These are phyloP conservation scores for Drosophila stalkeri DNA, from an alignment of 2,888 invertebrate genomes.

Conservation along the genomic window DNA sequence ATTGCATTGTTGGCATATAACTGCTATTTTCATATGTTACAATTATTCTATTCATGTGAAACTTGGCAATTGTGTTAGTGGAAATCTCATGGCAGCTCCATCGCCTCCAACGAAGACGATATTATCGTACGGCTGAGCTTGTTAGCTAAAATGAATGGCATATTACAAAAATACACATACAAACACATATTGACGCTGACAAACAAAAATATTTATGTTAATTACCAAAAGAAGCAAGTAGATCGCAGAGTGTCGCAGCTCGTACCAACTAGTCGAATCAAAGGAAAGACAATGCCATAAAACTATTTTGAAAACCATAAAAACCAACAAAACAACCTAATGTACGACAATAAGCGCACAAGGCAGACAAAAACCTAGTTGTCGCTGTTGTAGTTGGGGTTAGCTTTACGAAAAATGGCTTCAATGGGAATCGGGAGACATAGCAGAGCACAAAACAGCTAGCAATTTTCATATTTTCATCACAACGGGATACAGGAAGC, in stretches of 20 bases:
- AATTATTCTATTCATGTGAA: conserved; percentile 21
- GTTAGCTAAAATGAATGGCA: conserved; percentile 8
- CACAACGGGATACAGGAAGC: conserved; percentile 46
- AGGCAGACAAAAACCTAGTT: conserved; percentile 42
- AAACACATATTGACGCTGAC: neutral
- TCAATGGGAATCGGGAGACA: conserved; percentile 13
- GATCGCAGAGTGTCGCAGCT: conserved; percentile 13
- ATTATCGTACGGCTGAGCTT: conserved; percentile 1
- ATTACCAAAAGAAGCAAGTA: conserved; percentile 48
- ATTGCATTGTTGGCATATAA: neutral
- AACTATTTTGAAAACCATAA: conserved; percentile 58
- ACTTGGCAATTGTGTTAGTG: conserved; percentile 3
- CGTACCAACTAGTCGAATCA: conserved; percentile 38
- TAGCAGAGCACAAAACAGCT: conserved; percentile 33
- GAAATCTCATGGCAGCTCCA: conserved; percentile 7
- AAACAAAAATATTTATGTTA: conserved; percentile 45
- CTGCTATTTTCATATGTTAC: neutral
- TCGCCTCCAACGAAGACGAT: neutral
- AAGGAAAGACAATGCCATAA: conserved; percentile 55
- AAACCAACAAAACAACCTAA: conserved; percentile 48
- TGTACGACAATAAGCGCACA: conserved; percentile 52
- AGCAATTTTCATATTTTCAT: conserved; percentile 72
- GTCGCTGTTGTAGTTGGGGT: conserved; percentile 29
- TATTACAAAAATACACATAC: neutral
- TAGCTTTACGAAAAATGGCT: conserved; percentile 21